Conservation (phyloP, 2,113 vertebrate species). For the Typhlomys cinereus region DNA sequence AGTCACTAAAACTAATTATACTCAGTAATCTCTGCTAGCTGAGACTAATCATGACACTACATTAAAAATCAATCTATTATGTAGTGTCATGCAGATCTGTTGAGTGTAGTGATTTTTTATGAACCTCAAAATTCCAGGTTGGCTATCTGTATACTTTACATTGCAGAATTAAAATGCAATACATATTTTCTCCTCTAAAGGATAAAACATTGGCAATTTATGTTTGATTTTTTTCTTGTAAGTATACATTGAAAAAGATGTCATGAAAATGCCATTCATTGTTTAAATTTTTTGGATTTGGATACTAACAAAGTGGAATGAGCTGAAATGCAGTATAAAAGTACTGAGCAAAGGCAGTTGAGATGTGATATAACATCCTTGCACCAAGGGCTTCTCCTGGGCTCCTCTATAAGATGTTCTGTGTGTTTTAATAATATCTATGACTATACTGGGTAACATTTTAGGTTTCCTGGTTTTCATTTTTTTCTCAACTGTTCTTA, state of each 20-base stretch:
- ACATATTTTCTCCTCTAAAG: neutral
- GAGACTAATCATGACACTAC: slow-evolving; percentile 60
- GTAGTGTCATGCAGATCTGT: slow-evolving; percentile 29
- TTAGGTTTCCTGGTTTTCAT: neutral
- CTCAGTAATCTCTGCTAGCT: slow-evolving; percentile 51
- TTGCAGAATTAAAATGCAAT: neutral
- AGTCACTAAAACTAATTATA: slow-evolving; percentile 74
- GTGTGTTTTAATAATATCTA: neutral
- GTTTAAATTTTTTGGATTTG: neutral
- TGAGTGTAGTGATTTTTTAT: slow-evolving; percentile 46
- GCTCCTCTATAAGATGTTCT: neutral
- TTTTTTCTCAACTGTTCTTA: neutral
- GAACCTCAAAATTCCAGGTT: slow-evolving; percentile 42
- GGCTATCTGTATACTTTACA: slow-evolving; percentile 36
- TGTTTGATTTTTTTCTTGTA: neutral
- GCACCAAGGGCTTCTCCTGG: accelerated
- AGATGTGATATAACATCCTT: neutral
- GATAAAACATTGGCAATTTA: neutral
- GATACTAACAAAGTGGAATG: neutral
- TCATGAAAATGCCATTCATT: neutral
- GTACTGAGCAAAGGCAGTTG: neutral
- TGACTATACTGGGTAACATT: accelerated
- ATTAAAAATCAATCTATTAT: slow-evolving; percentile 75
- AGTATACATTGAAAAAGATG: neutral
- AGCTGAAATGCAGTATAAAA: neutral